phyloP scores from a whole-genome alignment of 2,113 vertebrate species.

The Aspiorhynchus laticeps region DNA sequence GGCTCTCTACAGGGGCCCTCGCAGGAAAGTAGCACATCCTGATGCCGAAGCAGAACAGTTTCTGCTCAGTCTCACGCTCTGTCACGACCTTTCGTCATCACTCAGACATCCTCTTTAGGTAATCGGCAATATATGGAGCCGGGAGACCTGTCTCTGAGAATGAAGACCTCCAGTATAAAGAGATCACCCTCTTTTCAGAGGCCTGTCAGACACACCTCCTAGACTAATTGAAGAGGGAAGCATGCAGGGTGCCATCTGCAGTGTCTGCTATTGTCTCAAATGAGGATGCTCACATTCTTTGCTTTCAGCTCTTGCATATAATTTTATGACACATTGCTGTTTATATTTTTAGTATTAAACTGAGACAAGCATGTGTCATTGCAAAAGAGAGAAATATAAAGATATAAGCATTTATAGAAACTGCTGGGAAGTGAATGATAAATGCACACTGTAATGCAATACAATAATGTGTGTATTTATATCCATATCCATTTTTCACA shows the following conservation, averaged over 20 bases:
- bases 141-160: conserved; percentile 17
- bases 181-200: not conserved
- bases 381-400: not conserved
- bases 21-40: conserved; percentile 9
- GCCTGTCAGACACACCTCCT: conserved; percentile 13
- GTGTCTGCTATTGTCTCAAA: not conserved
- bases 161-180: not conserved
- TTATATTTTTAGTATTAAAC: not conserved
- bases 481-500: not conserved
- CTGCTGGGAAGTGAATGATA: not conserved
- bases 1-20: not conserved
- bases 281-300: not conserved
- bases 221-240: conserved; percentile 1
- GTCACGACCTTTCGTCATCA: conserved; percentile 47
- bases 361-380: not conserved
- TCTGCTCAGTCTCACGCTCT: conserved; percentile 40
- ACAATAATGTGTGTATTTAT: not conserved
- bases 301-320: not conserved
- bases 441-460: not conserved
- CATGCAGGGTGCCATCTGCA: not conserved
- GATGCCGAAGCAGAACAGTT: conserved; percentile 36
- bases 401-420: not conserved
- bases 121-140: conserved; percentile 20
- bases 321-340: not conserved
- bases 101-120: conserved; percentile 47